phyloP scores from a whole-genome alignment of 2,888 invertebrate genomes.

The Sinohyriopsis cumingii region DNA sequence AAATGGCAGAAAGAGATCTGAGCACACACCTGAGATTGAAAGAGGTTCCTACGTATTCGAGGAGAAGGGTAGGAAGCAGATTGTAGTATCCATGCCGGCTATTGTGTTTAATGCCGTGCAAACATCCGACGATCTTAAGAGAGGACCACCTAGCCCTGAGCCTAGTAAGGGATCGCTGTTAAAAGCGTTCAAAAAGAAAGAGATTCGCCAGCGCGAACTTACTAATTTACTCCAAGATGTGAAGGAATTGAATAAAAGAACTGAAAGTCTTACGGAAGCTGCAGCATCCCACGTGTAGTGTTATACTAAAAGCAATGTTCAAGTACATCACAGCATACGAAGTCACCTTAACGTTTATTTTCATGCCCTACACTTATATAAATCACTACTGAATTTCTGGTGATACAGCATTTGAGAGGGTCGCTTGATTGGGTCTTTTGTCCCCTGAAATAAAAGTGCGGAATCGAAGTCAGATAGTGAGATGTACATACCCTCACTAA shows the following conservation, averaged over 20 bases:
- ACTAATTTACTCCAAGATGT: constrained; percentile 61
- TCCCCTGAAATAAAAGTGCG: too few species aligned
- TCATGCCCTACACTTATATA: too few species aligned
- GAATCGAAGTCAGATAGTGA: too few species aligned
- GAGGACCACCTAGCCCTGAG: constrained; percentile 29
- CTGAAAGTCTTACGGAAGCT: constrained; percentile 24
- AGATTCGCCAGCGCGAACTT: constrained; percentile 53
- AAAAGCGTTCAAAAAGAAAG: constrained; percentile 57
- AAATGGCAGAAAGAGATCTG: constrained; percentile 10
- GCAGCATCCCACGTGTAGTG: too few species aligned
- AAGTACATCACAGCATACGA: too few species aligned
- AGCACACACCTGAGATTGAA: constrained; percentile 11
- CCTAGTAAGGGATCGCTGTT: constrained; percentile 21
- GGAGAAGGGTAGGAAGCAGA: constrained; percentile 32
- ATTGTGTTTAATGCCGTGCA: constrained; percentile 55
- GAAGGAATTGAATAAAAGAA: constrained; percentile 52
- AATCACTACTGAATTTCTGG: too few species aligned
- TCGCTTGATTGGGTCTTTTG: too few species aligned
- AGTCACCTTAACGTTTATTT: too few species aligned
- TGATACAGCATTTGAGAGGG: too few species aligned
- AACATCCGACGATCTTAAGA: neutral
- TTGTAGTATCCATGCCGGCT: constrained; percentile 58
- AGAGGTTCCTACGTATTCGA: constrained; percentile 10
- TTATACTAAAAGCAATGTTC: too few species aligned
- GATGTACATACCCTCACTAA: too few species aligned